phyloP scores from a whole-genome alignment of 2,797 vertebrate species.

The Chaetodon trifasciatus region DNA sequence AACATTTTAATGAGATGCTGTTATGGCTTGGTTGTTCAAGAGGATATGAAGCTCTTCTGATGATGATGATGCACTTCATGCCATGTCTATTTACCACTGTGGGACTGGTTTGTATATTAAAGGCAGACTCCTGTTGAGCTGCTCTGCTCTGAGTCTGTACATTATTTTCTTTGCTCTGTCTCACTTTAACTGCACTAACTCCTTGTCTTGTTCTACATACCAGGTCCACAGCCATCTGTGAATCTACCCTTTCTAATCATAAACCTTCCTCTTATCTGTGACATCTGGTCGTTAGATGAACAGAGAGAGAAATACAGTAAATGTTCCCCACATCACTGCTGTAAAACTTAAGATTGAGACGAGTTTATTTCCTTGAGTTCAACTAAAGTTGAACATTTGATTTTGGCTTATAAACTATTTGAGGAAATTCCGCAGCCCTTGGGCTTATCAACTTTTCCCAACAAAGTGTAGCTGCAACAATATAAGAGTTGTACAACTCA shows the following conservation, averaged over 20 bases:
- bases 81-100: constrained; percentile 46
- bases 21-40: constrained; percentile 40
- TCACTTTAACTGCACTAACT: constrained; percentile 14
- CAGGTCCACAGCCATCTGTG: neutral
- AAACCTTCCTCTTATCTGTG: neutral
- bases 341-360: neutral
- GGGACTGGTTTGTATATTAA: constrained; percentile 32
- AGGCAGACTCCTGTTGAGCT: constrained; percentile 44
- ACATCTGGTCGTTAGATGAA: constrained; percentile 5
- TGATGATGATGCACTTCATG: constrained; percentile 60
- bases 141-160: constrained; percentile 23
- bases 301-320: neutral
- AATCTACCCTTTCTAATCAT: neutral
- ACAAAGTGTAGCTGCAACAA: constrained; percentile 16
- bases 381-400: constrained; percentile 1
- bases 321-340: neutral
- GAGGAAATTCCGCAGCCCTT: neutral
- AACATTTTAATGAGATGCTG: constrained; percentile 57
- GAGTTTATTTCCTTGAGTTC: constrained; percentile 15
- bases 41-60: constrained; percentile 49
- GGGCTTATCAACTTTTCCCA: constrained; percentile 19
- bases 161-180: constrained; percentile 36
- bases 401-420: neutral
- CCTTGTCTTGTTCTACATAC: neutral
- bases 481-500: constrained; percentile 22